These are phyloP conservation scores for Helicolenus hilgendorfi DNA, from an alignment of 2,797 vertebrate species.

Conservation along the genomic window DNA sequence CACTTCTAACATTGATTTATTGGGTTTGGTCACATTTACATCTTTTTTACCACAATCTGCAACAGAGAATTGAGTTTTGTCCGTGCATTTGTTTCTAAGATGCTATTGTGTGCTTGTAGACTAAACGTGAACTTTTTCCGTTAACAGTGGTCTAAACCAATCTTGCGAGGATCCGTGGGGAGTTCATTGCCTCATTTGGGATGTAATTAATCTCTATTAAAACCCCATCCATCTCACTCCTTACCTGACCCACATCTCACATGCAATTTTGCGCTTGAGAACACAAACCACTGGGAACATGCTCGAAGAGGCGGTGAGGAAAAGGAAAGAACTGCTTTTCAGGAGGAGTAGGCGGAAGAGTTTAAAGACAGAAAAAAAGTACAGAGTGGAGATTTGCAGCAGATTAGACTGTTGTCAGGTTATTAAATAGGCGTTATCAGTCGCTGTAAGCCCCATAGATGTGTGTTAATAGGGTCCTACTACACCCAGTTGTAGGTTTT, in stretches of 20 bases:
- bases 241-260: slow-evolving; percentile 54
- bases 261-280: slow-evolving; percentile 22
- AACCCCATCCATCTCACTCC: slow-evolving; percentile 47
- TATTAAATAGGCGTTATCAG: too few species aligned
- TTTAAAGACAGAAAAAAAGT: background rate
- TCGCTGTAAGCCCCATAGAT: too few species aligned
- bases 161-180: background rate
- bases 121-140: background rate
- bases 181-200: slow-evolving; percentile 53
- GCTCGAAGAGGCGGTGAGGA: background rate
- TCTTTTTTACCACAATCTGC: background rate
- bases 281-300: slow-evolving; percentile 21
- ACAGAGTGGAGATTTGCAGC: background rate
- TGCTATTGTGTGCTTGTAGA: background rate
- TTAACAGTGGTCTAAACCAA: background rate
- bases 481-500: too few species aligned
- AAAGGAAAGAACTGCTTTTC: background rate
- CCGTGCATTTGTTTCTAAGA: background rate
- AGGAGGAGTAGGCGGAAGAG: background rate
- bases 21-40: background rate
- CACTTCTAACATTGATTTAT: slow-evolving; percentile 18
- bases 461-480: too few species aligned
- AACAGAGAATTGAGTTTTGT: background rate
- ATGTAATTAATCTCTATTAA: slow-evolving; percentile 77
- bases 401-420: too few species aligned